Base-by-base conservation (phyloP, 2,888 invertebrate species). In the Strigamia maritima region DNA sequence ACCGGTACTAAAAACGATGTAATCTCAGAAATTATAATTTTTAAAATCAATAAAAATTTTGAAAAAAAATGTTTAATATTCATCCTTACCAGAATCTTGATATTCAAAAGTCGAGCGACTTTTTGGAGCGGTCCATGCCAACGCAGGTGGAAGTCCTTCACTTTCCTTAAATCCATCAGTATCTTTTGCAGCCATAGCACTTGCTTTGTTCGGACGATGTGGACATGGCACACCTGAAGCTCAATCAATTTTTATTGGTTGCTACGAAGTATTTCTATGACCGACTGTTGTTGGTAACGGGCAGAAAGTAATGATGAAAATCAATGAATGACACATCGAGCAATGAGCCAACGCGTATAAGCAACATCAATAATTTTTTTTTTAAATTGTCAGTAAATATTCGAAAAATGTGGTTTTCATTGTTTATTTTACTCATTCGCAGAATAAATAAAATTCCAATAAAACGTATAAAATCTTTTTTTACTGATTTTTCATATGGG, bases 221-320 rank as follows among this genome's bases (percentile, higher is more conserved):
- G 60, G 60, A 60, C 60, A 60, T 60, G 60, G 10, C 60, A 60
- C 60, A 60, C 60, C 60, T 60, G 60, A 19, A 3, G 22, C 24
- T 16, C 19, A 60, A 60, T 60, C 60, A 60, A 60, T 60, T 60
- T 44, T 60, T 60, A 60, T 60, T 60, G 60, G 60, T 60, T 60
- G 60, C 60, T 60, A 60, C 22, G 60, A 60, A 60, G 6, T 22
- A 12, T 60, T 60, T 60, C 60, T 22, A 60, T 60, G 60, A 22
- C 60, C 44, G 60, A 60, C 0, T 60, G 60, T 60, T 60, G 60
- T 60, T 60, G 60, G 60, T 24, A 10, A 60, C 60, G 60, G 2
- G 60, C 19, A 19, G 22, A 60, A 60, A 3, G 16, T 3, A 16
- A 8, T 1, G 12, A 16, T 60, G 60, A 24, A 60, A 60, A 60